These are phyloP conservation scores for Sitta europaea DNA, from an alignment of 2,113 vertebrate genomes.

Conservation along the genomic window DNA sequence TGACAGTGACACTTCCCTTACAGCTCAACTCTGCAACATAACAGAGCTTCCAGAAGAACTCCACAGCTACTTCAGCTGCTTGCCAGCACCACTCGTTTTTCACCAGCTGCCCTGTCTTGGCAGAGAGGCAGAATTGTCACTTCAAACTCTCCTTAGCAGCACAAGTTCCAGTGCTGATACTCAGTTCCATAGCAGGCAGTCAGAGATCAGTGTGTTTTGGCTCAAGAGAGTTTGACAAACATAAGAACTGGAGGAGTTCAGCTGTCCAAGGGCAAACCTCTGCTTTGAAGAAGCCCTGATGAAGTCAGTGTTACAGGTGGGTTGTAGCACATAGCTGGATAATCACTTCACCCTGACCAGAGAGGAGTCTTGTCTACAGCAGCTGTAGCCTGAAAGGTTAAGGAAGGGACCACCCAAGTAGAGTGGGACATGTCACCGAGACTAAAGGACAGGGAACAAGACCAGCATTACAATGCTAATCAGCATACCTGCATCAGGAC, in stretches of 20 bases:
- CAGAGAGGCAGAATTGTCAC: not conserved
- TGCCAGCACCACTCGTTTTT: not conserved
- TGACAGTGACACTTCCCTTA: not conserved
- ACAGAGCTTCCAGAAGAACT: not conserved
- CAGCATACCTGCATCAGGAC: not conserved
- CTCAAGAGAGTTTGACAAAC: not conserved
- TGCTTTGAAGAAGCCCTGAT: not conserved
- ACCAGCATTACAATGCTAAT: not conserved
- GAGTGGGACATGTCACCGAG: not conserved
- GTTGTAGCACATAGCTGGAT: not conserved
- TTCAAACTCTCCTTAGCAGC: not conserved
- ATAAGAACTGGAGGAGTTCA: not conserved
- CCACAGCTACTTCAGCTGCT: conserved; percentile 47
- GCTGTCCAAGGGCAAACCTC: not conserved
- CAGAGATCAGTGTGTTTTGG: not conserved
- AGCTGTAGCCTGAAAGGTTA: not conserved
- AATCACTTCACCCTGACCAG: not conserved
- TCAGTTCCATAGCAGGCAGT: not conserved
- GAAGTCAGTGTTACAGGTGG: not conserved
- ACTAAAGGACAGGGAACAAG: not conserved
- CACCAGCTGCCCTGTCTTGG: not conserved
- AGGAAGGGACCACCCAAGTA: not conserved
- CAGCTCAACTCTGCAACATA: not conserved
- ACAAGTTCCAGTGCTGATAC: not conserved
- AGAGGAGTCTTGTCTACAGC: not conserved